A percentile compares a stretch with the other conserved stretches of the same genome.
Conservation (phyloP, 1,140 invertebrate species). For the Ridgeia piscesae region DNA sequence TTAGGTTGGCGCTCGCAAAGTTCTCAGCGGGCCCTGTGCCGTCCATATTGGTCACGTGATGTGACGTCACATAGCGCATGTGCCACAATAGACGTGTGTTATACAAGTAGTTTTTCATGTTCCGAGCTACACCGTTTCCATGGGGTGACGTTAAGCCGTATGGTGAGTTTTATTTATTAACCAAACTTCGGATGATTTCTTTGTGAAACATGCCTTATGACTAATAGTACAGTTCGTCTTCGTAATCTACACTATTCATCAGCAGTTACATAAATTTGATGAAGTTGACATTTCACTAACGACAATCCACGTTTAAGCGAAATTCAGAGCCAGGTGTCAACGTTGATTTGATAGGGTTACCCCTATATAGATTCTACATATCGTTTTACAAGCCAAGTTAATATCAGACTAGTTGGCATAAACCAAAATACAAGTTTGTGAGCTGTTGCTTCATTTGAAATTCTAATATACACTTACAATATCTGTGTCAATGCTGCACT, state of each 20-base stretch:
- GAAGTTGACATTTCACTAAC: too few species aligned
- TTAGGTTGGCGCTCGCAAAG: background rate
- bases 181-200: too few species aligned
- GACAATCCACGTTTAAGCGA: too few species aligned
- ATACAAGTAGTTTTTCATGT: background rate
- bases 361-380: too few species aligned
- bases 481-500: background rate
- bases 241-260: too few species aligned
- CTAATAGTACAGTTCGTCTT: too few species aligned
- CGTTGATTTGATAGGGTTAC: too few species aligned
- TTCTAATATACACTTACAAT: background rate
- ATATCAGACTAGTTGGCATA: background rate
- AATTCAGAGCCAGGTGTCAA: too few species aligned
- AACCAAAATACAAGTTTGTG: background rate
- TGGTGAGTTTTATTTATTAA: background rate
- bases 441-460: too few species aligned
- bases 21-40: background rate
- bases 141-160: background rate
- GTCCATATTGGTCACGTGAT: background rate
- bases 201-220: too few species aligned
- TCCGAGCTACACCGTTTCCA: background rate
- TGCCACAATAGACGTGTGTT: background rate
- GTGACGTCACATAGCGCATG: background rate
- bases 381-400: too few species aligned
- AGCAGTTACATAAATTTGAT: too few species aligned